Evolutionary conservation across 2,888 invertebrate species (phyloP), one percentile per base, ranked within the genome.

Genomic region (Phasia obesa): DNA sequence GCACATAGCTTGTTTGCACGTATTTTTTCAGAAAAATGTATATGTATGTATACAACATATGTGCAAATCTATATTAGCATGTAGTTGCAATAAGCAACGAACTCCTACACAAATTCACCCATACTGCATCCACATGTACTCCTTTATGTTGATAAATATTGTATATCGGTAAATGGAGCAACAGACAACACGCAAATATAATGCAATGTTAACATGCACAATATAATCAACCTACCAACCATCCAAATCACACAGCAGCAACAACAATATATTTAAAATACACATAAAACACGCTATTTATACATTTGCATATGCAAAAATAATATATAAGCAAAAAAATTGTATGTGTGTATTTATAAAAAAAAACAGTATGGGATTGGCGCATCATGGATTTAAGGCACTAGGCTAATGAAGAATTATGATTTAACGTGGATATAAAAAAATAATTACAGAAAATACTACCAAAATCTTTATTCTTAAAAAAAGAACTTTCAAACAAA

Each of bases 381-480:
- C 55, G 60, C 67, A n/a, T n/a, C 55, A 73, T 69, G 83, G 83
- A 85, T 86, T 86, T 87, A 86, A 88, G 90, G 87, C 88, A 88
- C 87, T 89, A 86, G 87, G 87, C 88, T 90, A 89, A 90, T 89
- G 89, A 88, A 88, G 89, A 90, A 89, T 89, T 89, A 89, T 87
- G 85, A 86, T 85, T 85, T 86, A 86, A 64, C 64, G 57, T 78
- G 82, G 79, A 83, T 57, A 78, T 70, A 78, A 74, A 78, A 74
- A 80, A 77, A 76, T 73, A 69, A 77, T 71, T 73, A 76, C 55
- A 64, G 75, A 23, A 44, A 13, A 23, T 35, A 31, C 70, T 59
- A 67, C 15, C 0, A 76, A 19, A 35, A 44, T 23, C 49, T 25
- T 44, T 13, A 27, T 42, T 31, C 6, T 25, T 15, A 19, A 65